Conservation (phyloP, 2,113 vertebrate genomes). For the Vombatus ursinus region DNA sequence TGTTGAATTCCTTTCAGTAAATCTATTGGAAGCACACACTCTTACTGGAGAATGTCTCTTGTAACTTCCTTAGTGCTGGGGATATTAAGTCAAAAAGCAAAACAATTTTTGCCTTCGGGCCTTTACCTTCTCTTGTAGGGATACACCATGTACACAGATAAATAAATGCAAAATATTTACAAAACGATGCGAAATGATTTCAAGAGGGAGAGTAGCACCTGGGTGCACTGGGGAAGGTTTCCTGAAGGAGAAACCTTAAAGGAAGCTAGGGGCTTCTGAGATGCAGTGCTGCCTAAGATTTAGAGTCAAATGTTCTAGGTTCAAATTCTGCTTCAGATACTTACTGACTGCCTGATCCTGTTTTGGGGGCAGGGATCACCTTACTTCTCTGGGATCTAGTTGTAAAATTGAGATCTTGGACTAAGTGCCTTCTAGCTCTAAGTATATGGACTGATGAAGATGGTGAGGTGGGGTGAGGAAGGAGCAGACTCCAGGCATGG, state of each 20-base stretch:
- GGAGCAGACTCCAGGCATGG: background rate
- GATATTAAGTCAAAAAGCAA: background rate
- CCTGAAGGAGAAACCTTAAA: background rate
- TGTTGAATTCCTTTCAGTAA: background rate
- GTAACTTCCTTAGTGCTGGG: no score
- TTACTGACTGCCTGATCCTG: background rate
- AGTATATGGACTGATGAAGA: background rate
- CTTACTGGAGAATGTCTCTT: background rate
- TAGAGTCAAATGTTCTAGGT: background rate
- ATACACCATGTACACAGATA: no score
- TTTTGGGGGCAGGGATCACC: background rate
- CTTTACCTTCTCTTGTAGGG: background rate
- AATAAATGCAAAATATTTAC: background rate
- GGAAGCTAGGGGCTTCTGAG: background rate
- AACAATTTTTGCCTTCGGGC: background rate
- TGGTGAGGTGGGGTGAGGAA: background rate
- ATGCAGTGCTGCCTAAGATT: background rate
- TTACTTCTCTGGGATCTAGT: background rate
- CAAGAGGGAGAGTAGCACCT: background rate
- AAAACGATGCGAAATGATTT: background rate
- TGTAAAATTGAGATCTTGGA: background rate
- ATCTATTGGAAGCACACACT: background rate
- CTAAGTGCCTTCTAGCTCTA: background rate
- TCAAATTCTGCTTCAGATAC: background rate
- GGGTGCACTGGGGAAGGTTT: background rate